A percentile compares a stretch with the other conserved stretches of the same genome.
Evolutionary conservation across 2,113 vertebrate species (phyloP).

Genomic region (Pseudorectes ferrugineus): DNA sequence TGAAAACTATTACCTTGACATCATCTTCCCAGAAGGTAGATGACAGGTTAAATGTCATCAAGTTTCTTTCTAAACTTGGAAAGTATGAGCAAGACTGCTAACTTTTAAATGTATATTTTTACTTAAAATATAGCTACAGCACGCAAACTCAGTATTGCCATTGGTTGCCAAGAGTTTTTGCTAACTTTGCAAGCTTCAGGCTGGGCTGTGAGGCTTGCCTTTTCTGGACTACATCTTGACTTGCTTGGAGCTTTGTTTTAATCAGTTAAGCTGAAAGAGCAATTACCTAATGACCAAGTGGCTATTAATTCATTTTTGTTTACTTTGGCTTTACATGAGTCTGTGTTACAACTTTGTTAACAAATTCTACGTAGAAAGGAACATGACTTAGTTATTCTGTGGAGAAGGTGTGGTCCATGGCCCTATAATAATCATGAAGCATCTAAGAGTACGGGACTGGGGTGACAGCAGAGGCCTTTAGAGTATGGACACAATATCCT

Average conservation of each 20-base stretch:
- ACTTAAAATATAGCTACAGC: neutral
- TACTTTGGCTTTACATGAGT: neutral
- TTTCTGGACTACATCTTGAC: neutral
- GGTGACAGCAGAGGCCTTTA: neutral
- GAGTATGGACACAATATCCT: neutral
- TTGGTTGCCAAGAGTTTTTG: neutral
- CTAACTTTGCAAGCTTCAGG: neutral
- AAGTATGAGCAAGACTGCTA: neutral
- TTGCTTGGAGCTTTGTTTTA: neutral
- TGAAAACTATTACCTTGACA: neutral
- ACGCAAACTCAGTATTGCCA: neutral
- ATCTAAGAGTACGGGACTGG: neutral
- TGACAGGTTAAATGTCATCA: neutral
- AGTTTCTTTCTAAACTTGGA: neutral
- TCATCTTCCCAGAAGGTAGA: neutral
- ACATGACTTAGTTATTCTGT: neutral
- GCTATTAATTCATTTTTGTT: neutral
- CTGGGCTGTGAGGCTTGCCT: neutral
- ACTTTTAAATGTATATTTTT: neutral
- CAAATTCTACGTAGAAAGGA: neutral
- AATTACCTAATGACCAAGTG: neutral
- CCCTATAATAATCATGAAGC: neutral
- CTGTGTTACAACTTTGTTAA: neutral
- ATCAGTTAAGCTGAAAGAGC: neutral
- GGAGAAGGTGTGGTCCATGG: neutral